Percentiles rank a stretch among this genome's conserved stretches.
Evolutionary conservation across 2,888 invertebrate species (phyloP).

Genomic region (Acanthosepion pharaonis): DNA sequence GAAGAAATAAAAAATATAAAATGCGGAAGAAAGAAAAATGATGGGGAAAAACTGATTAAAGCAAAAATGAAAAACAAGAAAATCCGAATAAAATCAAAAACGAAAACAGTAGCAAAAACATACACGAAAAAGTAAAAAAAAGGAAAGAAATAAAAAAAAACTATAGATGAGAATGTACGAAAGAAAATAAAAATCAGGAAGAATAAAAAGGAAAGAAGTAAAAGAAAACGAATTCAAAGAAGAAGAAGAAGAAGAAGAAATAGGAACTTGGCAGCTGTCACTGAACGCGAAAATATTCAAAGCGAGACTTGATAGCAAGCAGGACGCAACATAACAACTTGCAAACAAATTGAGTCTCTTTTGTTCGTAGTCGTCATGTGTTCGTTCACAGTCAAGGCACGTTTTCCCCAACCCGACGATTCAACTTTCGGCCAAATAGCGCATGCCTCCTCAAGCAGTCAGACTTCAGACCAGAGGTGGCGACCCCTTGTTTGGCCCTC

Average conservation of each 20-base stretch:
- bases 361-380: background rate
- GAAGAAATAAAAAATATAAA: background rate
- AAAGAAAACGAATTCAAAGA: background rate
- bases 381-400: background rate
- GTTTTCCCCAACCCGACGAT: background rate
- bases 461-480: background rate
- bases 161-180: too few relatives aligned
- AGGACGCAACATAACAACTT: background rate
- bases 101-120: too few relatives aligned
- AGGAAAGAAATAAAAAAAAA: too few relatives aligned
- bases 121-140: too few relatives aligned
- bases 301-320: background rate
- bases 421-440: background rate
- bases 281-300: background rate
- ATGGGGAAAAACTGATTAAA: background rate
- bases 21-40: background rate
- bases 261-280: background rate
- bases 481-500: slow-evolving; percentile 15
- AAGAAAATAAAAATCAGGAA: too few relatives aligned
- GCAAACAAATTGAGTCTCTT: background rate
- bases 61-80: background rate
- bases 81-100: too few relatives aligned
- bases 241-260: background rate
- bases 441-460: background rate
- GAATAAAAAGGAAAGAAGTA: too few relatives aligned